Conservation (phyloP, 2,888 invertebrate genomes). For the Eupithecia dodoneata region DNA sequence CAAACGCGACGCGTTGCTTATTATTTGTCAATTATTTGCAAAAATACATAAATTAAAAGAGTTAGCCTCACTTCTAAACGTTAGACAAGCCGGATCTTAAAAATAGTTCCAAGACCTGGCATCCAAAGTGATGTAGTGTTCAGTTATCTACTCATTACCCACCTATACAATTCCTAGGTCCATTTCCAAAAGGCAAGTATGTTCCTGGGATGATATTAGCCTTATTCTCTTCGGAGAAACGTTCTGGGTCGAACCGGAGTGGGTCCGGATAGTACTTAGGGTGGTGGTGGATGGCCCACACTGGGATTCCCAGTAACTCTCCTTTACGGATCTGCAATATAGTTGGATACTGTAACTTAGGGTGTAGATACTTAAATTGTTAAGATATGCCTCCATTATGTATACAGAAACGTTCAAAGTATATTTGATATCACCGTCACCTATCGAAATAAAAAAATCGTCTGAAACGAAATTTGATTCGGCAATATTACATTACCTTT, state of each 20-base stretch:
- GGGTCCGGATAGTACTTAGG: slow-evolving; percentile 57
- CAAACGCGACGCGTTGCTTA: no score
- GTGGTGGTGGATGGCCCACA: slow-evolving; percentile 58
- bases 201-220: slow-evolving; percentile 55
- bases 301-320: slow-evolving; percentile 61
- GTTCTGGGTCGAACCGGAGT: slow-evolving; percentile 59
- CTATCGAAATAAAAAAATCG: no score
- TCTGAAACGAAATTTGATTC: no score
- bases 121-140: background rate
- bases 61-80: no score
- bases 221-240: slow-evolving; percentile 60
- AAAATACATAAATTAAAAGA: no score
- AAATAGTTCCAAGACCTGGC: background rate
- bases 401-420: no score
- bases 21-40: no score
- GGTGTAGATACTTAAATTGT: background rate
- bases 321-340: slow-evolving; percentile 60
- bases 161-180: slow-evolving; percentile 69
- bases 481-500: no score
- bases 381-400: no score
- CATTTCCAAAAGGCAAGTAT: slow-evolving; percentile 63
- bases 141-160: background rate
- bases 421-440: no score
- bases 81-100: background rate
- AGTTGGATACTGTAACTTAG: background rate